Percentiles rank a stretch among this genome's conserved stretches.
phyloP scores from a whole-genome alignment of 2,888 invertebrate species.

The Amphimallon solstitiale region DNA sequence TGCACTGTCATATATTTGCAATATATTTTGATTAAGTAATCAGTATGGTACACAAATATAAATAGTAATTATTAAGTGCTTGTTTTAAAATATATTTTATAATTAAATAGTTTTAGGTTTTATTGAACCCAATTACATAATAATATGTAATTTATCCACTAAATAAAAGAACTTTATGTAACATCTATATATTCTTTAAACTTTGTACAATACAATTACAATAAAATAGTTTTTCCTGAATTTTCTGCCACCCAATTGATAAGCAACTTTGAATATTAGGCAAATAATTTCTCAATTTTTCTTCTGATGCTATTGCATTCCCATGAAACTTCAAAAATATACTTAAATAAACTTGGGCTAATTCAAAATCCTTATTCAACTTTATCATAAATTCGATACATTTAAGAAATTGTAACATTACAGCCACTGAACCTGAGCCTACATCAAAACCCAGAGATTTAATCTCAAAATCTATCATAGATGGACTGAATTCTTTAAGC shows the following conservation, averaged over 20 bases:
- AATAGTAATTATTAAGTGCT: no score
- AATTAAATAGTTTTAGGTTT: no score
- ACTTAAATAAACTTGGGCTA: conserved; percentile 89
- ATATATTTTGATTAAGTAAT: no score
- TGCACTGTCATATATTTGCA: no score
- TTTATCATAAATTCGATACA: conserved; percentile 77
- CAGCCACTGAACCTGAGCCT: conserved; percentile 74
- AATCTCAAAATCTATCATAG: conserved; percentile 88
- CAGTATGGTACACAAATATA: no score
- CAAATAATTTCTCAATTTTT: conserved; percentile 68
- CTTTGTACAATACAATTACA: conserved; percentile 80
- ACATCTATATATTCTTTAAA: conserved; percentile 36
- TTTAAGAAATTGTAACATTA: conserved; percentile 82
- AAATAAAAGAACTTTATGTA: not conserved
- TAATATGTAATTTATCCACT: no score
- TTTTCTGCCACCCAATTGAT: conserved; percentile 70
- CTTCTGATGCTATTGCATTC: conserved; percentile 67
- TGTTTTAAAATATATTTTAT: no score
- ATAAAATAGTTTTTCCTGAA: conserved; percentile 78
- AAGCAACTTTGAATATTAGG: conserved; percentile 70
- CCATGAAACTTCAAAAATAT: conserved; percentile 87
- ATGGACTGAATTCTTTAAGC: conserved; percentile 80
- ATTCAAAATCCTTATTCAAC: conserved; percentile 85
- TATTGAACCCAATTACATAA: no score
- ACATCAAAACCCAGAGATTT: conserved; percentile 79